Conservation (phyloP, 2,888 invertebrate species). For the Nomada ruficornis region DNA sequence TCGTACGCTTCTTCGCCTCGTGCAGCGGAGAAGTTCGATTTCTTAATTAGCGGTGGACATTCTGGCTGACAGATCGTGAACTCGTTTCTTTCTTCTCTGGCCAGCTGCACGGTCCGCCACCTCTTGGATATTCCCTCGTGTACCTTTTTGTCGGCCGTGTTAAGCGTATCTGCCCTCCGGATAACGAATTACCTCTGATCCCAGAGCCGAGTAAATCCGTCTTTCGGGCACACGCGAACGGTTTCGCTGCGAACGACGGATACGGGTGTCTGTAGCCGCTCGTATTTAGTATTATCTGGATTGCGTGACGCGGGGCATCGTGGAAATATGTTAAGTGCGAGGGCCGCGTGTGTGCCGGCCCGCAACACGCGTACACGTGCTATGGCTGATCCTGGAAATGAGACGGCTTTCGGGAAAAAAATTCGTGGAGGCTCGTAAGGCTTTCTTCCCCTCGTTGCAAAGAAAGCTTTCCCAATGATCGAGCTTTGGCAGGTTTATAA, state of each 20-base stretch:
- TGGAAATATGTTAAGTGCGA: constrained; percentile 32
- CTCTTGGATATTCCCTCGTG: constrained; percentile 40
- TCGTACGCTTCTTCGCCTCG: neutral
- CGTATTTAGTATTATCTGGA: constrained; percentile 33
- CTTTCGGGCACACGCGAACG: constrained; percentile 44
- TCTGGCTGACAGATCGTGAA: constrained; percentile 60
- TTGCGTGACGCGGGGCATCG: constrained; percentile 37
- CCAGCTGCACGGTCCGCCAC: constrained; percentile 63
- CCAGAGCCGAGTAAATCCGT: constrained; percentile 33
- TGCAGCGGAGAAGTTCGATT: constrained; percentile 50
- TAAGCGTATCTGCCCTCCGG: constrained; percentile 57
- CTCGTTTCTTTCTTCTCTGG: constrained; percentile 28
- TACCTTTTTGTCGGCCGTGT: constrained; percentile 55
- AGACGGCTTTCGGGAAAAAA: neutral
- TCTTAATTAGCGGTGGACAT: constrained; percentile 69
- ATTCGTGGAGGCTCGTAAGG: neutral
- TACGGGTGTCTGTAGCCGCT: neutral
- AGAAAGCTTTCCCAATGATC: neutral
- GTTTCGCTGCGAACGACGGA: neutral
- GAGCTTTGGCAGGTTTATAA: neutral
- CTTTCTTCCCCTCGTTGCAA: neutral
- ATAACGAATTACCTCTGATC: constrained; percentile 63
- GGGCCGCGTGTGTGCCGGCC: neutral
- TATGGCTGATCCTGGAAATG: neutral
- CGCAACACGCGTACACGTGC: neutral